Base-by-base conservation (phyloP, 1,140 invertebrate genomes). In the Zaprionus capensis region DNA sequence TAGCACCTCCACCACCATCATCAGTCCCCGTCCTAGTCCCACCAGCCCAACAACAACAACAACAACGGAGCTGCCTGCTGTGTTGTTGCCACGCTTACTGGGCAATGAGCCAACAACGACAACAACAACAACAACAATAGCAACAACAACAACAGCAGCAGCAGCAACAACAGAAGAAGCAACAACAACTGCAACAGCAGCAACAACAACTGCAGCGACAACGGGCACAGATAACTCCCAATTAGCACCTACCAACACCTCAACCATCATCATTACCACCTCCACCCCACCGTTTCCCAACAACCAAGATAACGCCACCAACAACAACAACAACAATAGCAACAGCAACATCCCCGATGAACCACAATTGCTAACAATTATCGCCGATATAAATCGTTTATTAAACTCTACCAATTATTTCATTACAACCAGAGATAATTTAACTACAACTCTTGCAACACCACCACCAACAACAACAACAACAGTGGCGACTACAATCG, bases 331-430 rank as follows among this genome's bases (percentile, higher is more conserved):
- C 67, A 24, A 68, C 66, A 68, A 72, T 28, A 65, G 70, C 76
- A 71, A 44, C 72, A 75, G 78, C 68, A 76, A 71, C 75, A 80
- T 78, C 80, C 83, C 91, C 81, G 86, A 92, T 75, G 85, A 91
- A 73, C 68, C 82, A 74, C 82, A 92, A 82, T 79, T 92, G 70
- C 56, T 87, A 68, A 86, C 80, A 76, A 91, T 92, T 73, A 81
- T 92, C 56, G 76, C 77, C 59, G 86, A 92, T 85, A 90, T 92
- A 65, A 92, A 92, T 87, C 91, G 91, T 85, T 81, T 92, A 92
- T 91, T 92, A 91, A 92, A 92, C 77, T 91, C 82, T 91, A 91
- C 91, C 79, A 92, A 92, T 92, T 92, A 92, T 91, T 91, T 92
- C 81, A 92, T 92, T 91, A 92, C 91, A 81, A 92, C 85, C 79